A percentile compares a stretch with the other conserved stretches of the same genome.
Conservation (phyloP, 2,113 vertebrate genomes). For the Sturnira hondurensis region DNA sequence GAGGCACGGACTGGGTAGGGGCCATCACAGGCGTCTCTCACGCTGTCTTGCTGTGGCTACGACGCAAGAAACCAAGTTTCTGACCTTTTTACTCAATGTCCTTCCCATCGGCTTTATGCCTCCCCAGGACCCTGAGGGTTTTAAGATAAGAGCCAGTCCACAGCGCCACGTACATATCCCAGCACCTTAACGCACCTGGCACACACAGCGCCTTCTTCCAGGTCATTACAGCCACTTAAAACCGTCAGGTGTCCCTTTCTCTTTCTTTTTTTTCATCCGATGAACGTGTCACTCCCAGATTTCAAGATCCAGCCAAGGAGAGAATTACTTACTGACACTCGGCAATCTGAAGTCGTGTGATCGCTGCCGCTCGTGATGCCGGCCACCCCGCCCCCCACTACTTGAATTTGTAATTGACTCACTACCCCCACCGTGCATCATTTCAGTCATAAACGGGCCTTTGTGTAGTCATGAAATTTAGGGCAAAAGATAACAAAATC, state of each 20-base stretch:
- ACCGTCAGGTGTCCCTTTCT: background rate
- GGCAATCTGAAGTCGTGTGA: background rate
- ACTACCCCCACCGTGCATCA: background rate
- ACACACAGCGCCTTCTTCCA: background rate
- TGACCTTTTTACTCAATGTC: background rate
- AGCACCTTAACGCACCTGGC: background rate
- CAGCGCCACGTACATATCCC: rapidly evolving
- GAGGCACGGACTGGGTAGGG: background rate
- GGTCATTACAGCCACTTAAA: background rate
- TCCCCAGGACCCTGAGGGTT: background rate
- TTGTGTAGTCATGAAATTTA: background rate
- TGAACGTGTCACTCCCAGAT: background rate
- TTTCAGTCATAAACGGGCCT: background rate
- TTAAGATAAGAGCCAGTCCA: background rate
- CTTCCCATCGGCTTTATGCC: background rate
- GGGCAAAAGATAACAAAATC: background rate
- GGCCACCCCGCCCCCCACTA: background rate
- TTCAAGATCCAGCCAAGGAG: background rate
- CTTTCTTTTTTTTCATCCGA: background rate
- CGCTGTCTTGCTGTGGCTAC: background rate
- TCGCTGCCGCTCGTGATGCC: background rate
- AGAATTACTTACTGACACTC: background rate
- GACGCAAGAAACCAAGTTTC: background rate
- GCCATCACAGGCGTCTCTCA: background rate
- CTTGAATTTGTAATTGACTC: background rate